Base-by-base conservation (phyloP, 2,888 invertebrate species). In the Alloscopus bannaensis region DNA sequence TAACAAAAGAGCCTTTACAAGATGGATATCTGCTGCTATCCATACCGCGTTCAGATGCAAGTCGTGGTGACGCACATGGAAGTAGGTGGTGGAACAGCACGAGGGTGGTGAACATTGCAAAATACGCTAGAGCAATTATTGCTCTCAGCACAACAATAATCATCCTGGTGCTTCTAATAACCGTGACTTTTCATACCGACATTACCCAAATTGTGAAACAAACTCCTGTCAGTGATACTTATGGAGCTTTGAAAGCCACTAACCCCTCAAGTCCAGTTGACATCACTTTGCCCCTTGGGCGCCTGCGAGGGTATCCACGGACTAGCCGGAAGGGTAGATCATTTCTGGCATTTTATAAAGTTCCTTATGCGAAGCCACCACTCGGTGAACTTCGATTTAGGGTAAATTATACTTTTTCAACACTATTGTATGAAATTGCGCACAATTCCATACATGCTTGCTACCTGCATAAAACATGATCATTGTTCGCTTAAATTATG, bases 341-440 rank as follows among this genome's bases (percentile, higher is more conserved):
- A 1, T 83, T 55, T 42, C 36, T 66, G 11, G 71, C 81, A 8
- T 83, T 78, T 70, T 78, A 78, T 31, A 81, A 83, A 36, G 73
- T 83, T 1, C 83, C 83, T 13, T 83, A 78, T 45, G 81, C 83
- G 31, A 75, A 68, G 50, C 80, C 80, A 0, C 83, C 83, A 6
- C 18, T 78, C 13, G 75, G 57, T 2, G 16, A 68, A 6, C 50
- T 80, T 13, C 59, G 81, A 3, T 81, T 83, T 42, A 66, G 78
- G 72, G 81, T 83, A 45, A 40, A n/a, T n/a, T n/a, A n/a, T n/a
- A n/a, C n/a, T n/a, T n/a, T n/a, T n/a, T n/a, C n/a, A n/a, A n/a
- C n/a, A n/a, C n/a, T n/a, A n/a, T n/a, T n/a, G n/a, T n/a, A n/a
- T n/a, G n/a, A n/a, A n/a, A n/a, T n/a, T n/a, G n/a, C n/a, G n/a